Evolutionary conservation across 2,888 invertebrate genomes (phyloP).

Genomic region (Brenthis ino): DNA sequence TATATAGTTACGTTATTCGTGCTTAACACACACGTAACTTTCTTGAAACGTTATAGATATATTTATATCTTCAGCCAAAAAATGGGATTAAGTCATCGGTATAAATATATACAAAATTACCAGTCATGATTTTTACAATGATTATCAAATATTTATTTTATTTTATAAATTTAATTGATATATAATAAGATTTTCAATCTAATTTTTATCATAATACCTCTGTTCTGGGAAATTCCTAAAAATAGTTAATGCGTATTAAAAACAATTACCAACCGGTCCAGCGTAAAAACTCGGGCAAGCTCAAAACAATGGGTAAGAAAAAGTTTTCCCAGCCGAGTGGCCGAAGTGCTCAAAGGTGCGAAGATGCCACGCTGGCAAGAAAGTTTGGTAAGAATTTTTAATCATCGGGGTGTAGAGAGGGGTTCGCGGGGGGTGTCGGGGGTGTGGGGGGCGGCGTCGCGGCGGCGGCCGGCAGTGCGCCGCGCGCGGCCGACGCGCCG

Average conservation of each 20-base stretch:
- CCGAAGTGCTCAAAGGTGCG: conserved; percentile 35
- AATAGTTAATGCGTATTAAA: background rate
- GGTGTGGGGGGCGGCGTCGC: conserved; percentile 53
- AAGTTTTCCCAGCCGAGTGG: conserved; percentile 34
- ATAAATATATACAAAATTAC: too few relatives aligned
- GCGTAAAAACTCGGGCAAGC: conserved; percentile 27
- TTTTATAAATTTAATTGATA: too few relatives aligned
- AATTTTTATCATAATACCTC: too few relatives aligned
- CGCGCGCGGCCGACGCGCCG: conserved; percentile 82
- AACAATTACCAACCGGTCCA: background rate
- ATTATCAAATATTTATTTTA: too few relatives aligned
- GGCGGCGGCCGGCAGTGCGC: conserved; percentile 78
- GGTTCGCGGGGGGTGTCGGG: conserved; percentile 57
- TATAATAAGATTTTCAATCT: too few relatives aligned
- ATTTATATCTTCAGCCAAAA: conserved; percentile 4
- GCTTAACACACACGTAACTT: conserved; percentile 68
- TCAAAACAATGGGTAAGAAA: conserved; percentile 32
- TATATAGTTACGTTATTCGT: conserved; percentile 53
- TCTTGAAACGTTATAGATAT: conserved; percentile 21
- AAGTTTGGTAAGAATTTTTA: conserved; percentile 76
- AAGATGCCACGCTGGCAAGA: conserved; percentile 40
- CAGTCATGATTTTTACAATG: too few relatives aligned
- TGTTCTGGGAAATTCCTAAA: too few relatives aligned
- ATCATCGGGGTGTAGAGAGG: conserved; percentile 59
- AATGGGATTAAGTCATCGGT: too few relatives aligned